phyloP scores from a whole-genome alignment of 2,797 vertebrate species.

The Danio albolineatus region DNA sequence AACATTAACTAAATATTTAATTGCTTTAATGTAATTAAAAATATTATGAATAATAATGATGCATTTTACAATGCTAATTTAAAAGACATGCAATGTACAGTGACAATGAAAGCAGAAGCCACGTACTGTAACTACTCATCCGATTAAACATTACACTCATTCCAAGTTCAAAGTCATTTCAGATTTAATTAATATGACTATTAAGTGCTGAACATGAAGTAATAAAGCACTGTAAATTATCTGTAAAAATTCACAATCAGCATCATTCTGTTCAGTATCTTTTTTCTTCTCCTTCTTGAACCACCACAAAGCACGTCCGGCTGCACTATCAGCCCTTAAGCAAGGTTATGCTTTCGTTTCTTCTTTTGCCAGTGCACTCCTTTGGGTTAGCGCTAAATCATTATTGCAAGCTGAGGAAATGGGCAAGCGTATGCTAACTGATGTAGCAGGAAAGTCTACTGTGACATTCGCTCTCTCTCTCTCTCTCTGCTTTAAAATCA shows the following conservation, averaged over 20 bases:
- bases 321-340: constrained; percentile 18
- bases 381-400: constrained; percentile 21
- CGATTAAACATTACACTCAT: constrained; percentile 60
- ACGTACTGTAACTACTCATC: constrained; percentile 43
- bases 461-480: not conserved
- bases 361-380: constrained; percentile 37
- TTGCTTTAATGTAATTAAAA: not conserved
- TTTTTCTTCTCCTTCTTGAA: not conserved
- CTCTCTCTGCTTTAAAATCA: not conserved
- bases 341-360: constrained; percentile 20
- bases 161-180: constrained; percentile 57
- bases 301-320: constrained; percentile 17
- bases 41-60: not conserved
- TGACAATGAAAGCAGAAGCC: constrained; percentile 13
- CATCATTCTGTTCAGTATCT: constrained; percentile 2
- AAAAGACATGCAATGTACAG: constrained; percentile 7
- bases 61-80: not conserved
- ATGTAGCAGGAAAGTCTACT: not conserved
- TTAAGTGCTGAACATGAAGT: constrained; percentile 65
- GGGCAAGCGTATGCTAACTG: constrained; percentile 16
- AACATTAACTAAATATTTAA: too few species aligned
- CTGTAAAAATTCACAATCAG: constrained; percentile 59
- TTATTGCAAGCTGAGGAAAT: constrained; percentile 12
- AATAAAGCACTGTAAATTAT: constrained; percentile 66
- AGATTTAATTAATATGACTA: constrained; percentile 71